phyloP scores from a whole-genome alignment of 2,888 invertebrate species.

The Drosophila atripex region DNA sequence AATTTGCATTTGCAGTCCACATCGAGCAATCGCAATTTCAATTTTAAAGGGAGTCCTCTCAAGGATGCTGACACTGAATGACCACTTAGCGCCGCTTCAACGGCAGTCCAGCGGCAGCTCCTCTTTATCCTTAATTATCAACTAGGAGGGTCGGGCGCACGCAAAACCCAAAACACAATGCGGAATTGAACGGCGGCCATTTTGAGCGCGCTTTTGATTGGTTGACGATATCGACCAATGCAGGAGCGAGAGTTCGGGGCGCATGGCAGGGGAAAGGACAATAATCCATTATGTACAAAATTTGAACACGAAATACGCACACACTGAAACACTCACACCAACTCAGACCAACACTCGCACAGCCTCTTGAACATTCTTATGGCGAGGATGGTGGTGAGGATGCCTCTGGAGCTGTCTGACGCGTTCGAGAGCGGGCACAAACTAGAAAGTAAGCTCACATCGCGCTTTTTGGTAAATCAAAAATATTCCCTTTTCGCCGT shows the following conservation, averaged over 20 bases:
- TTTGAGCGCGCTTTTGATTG: slow-evolving; percentile 84
- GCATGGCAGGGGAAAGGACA: slow-evolving; percentile 76
- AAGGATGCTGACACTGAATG: slow-evolving; percentile 34
- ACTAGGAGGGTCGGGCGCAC: slow-evolving; percentile 1
- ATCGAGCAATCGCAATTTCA: slow-evolving; percentile 12
- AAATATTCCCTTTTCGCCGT: slow-evolving; percentile 39
- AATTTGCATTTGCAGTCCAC: neutral
- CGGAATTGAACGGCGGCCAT: slow-evolving; percentile 82
- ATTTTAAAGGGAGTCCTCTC: slow-evolving; percentile 10
- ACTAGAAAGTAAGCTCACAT: slow-evolving; percentile 48
- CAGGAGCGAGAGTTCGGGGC: slow-evolving; percentile 77
- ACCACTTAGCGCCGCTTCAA: slow-evolving; percentile 23
- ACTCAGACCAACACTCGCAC: slow-evolving; percentile 17
- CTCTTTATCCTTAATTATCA: slow-evolving; percentile 19
- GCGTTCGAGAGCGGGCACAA: slow-evolving; percentile 58
- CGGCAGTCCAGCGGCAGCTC: slow-evolving; percentile 7
- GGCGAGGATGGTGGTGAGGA: slow-evolving; percentile 48
- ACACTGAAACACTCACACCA: slow-evolving; percentile 43
- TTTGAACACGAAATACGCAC: slow-evolving; percentile 73
- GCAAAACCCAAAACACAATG: slow-evolving; percentile 22
- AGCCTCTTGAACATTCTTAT: slow-evolving; percentile 14
- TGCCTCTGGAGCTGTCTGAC: slow-evolving; percentile 65
- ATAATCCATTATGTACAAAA: slow-evolving; percentile 83
- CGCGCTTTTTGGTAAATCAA: slow-evolving; percentile 54
- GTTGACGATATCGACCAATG: slow-evolving; percentile 84